Conservation (phyloP, 2,888 invertebrate genomes). For the Megaustenia siamemsis region DNA sequence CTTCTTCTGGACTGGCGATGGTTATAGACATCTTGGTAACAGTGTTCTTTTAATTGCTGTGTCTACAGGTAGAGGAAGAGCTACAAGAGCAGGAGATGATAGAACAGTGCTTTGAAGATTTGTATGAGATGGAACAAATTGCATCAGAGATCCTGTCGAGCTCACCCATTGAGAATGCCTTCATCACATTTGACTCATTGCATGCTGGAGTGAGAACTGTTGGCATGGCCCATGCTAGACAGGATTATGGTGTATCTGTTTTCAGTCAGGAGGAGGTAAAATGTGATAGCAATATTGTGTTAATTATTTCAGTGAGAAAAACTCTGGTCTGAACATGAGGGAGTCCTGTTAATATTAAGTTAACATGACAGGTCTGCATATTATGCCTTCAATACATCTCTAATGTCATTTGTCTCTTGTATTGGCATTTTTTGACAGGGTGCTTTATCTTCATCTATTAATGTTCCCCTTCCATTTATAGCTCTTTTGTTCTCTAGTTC, state of each 20-base stretch:
- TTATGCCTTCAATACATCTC: no score
- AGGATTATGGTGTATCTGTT: slow-evolving; percentile 6
- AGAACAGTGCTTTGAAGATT: slow-evolving; percentile 75
- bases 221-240: slow-evolving; percentile 51
- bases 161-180: slow-evolving; percentile 49
- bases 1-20: not conserved
- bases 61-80: slow-evolving; percentile 72
- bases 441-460: no score
- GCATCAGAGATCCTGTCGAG: slow-evolving; percentile 47
- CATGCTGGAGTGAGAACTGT: slow-evolving; percentile 48
- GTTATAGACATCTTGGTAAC: not conserved
- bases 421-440: no score
- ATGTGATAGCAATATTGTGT: not conserved
- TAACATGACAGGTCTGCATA: no score
- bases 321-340: no score
- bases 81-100: slow-evolving; percentile 76
- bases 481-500: no score
- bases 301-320: no score
- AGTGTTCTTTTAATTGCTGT: not conserved
- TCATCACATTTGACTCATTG: slow-evolving; percentile 50
- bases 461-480: no score
- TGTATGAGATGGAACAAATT: slow-evolving; percentile 72
- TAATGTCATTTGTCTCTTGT: slow-evolving; percentile 2
- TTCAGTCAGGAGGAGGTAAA: slow-evolving; percentile 33
- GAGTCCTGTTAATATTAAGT: no score